Evolutionary conservation across 2,888 invertebrate genomes (phyloP), one percentile per base, ranked within the genome.

Genomic region (Ctena decussata): DNA sequence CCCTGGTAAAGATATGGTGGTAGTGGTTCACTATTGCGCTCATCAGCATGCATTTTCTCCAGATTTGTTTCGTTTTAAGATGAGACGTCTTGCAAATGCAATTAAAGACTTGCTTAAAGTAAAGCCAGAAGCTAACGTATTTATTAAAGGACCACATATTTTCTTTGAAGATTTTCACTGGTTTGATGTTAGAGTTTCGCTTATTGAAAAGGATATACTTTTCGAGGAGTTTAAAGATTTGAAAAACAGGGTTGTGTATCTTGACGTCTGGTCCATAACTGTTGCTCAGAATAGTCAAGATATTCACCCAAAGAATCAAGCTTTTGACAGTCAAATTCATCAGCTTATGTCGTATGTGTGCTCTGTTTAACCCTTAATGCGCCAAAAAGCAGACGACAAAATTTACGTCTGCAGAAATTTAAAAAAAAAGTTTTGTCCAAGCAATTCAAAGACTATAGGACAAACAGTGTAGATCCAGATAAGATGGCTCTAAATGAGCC

Each of bases 291-390:
- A 80, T 32, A 79, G 77, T 46, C 41, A 77, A 35, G 0, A 21
- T 24, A 70, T 83, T 24, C 87, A 87, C 35, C 87, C 87, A 15
- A 0, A 0, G 11, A 74, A 74, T 1, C 39, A 72, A n/a, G 76
- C 79, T 5, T 69, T 87, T 15, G 21, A 24, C 12, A 84, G 82
- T 39, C 84, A 84, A 35, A 84, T 87, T 27, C 65, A 84, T 8
- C 87, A 87, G n/a, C 53, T 87, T 2, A 71, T 87, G 74, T 49
- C 82, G 70, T 82, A 84, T 57, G 32, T 87, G 21, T 87, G 87
- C 53, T 80, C 24, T 11, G 15, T 11, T 15, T 41, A 41, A 41
- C 41, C 41, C n/a, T n/a, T n/a, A n/a, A n/a, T n/a, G n/a, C n/a
- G n/a, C n/a, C n/a, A n/a, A n/a, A n/a, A n/a, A n/a, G n/a, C n/a